Evolutionary conservation across 1,140 invertebrate genomes (phyloP), one percentile per base, ranked within the genome.

Genomic region (Procambarus virginalis): DNA sequence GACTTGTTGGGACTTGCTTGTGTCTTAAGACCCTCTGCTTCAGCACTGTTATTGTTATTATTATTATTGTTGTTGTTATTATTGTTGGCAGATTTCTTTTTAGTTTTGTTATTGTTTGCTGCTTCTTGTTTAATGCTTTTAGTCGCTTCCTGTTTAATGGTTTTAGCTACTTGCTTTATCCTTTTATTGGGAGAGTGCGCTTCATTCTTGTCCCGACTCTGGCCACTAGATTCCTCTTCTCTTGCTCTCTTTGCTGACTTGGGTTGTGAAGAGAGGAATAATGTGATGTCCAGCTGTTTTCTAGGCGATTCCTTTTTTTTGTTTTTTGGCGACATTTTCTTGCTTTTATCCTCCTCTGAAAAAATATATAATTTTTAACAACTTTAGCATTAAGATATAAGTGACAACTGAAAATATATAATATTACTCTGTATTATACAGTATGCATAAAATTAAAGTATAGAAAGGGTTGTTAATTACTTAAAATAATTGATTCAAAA

Each of bases 301-400:
- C 51, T 46, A 20, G 84, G 84, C 9, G 81, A 85, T 9, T 76
- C 73, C 55, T 77, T 85, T 46, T 85, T 85, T 58, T 85, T 85
- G 10, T 51, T 49, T 77, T 70, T 46, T 45, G 84, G 84, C 3
- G 84, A 46, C 84, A 85, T 85, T 73, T 73, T 10, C 64, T 4
- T 68, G 20, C n/a, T 34, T 34, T 68, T 4, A 68, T n/a, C 20
- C 64, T 68, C 20, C 14, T n/a, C 20, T 68, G n/a, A 68, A 68
- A 68, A n/a, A 55, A 55, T 3, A 55, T 55, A 9, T 12, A 55
- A 12, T 34, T 34, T 34, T 34, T 34, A 34, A 34, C 34, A 34
- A 34, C 34, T 34, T 34, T 34, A 34, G 34, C 34, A 34, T 34
- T 34, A 55, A 3, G 12, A 55, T 5, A 55, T 5, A 55, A 55